Evolutionary conservation across 2,113 vertebrate genomes (phyloP).

Genomic region (Hippocampus abdominalis): DNA sequence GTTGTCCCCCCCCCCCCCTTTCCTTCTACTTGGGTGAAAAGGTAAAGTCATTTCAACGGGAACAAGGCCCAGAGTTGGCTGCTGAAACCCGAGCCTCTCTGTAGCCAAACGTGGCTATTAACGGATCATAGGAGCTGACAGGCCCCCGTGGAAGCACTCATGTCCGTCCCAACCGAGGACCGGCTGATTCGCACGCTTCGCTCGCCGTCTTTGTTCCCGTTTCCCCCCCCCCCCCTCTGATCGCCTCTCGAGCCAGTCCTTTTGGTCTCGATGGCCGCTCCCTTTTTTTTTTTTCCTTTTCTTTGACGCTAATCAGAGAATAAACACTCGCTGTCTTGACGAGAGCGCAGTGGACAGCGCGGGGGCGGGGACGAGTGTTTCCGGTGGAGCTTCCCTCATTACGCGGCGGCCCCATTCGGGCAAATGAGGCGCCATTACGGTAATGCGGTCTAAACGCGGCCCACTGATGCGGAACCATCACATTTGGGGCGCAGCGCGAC

Average conservation of each 20-base stretch:
- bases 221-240: not conserved
- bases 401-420: slow-evolving; percentile 50
- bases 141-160: slow-evolving; percentile 32
- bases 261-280: slow-evolving; percentile 12
- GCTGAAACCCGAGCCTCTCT: slow-evolving; percentile 35
- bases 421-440: slow-evolving; percentile 70
- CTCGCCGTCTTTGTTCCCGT: slow-evolving; percentile 10
- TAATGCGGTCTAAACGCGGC: slow-evolving; percentile 54
- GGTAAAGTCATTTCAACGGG: slow-evolving; percentile 19
- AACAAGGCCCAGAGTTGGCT: slow-evolving; percentile 14
- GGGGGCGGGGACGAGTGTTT: slow-evolving; percentile 27
- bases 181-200: slow-evolving; percentile 23
- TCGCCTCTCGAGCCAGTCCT: slow-evolving; percentile 11
- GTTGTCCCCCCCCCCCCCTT: slow-evolving; percentile 40
- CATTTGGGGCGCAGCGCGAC: slow-evolving; percentile 55
- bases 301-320: slow-evolving; percentile 54
- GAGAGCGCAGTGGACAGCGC: slow-evolving; percentile 44
- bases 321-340: slow-evolving; percentile 44
- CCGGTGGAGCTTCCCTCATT: slow-evolving; percentile 60
- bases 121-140: slow-evolving; percentile 40
- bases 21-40: slow-evolving; percentile 22
- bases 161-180: slow-evolving; percentile 12
- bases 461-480: slow-evolving; percentile 71
- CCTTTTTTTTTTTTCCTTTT: not conserved
- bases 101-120: slow-evolving; percentile 23